These are phyloP conservation scores for Phyllostomus discolor DNA, from an alignment of 2,113 vertebrate species.

Conservation along the genomic window DNA sequence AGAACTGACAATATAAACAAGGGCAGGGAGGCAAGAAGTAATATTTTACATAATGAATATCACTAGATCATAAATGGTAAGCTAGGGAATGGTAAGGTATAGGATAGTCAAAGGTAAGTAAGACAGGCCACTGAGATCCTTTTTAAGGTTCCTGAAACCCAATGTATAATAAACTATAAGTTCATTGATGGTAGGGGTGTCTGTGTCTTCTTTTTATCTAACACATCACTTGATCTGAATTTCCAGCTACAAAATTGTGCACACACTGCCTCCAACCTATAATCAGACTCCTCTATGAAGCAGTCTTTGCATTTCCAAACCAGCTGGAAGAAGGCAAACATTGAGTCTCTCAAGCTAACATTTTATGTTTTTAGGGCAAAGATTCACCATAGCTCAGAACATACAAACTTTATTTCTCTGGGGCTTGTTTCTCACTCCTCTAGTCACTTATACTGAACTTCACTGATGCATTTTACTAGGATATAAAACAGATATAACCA, in stretches of 20 bases:
- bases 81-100: neutral
- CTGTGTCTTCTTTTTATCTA: neutral
- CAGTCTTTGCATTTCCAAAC: neutral
- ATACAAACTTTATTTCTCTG: slow-evolving; percentile 47
- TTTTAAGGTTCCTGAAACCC: neutral
- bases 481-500: slow-evolving; percentile 48
- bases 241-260: neutral
- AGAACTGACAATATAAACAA: neutral
- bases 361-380: slow-evolving; percentile 36
- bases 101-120: neutral
- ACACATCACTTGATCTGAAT: neutral
- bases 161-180: neutral
- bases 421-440: slow-evolving; percentile 31
- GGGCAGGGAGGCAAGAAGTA: neutral
- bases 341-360: neutral
- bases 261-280: neutral
- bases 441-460: slow-evolving; percentile 24
- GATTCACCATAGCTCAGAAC: neutral
- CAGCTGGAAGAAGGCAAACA: neutral
- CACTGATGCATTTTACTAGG: slow-evolving; percentile 39
- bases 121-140: neutral
- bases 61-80: neutral
- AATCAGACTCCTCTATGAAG: neutral
- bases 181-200: neutral
- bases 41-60: neutral